Evolutionary conservation across 2,888 invertebrate species (phyloP), one percentile per base, ranked within the genome.

Genomic region (Listrodromus nycthemerus): DNA sequence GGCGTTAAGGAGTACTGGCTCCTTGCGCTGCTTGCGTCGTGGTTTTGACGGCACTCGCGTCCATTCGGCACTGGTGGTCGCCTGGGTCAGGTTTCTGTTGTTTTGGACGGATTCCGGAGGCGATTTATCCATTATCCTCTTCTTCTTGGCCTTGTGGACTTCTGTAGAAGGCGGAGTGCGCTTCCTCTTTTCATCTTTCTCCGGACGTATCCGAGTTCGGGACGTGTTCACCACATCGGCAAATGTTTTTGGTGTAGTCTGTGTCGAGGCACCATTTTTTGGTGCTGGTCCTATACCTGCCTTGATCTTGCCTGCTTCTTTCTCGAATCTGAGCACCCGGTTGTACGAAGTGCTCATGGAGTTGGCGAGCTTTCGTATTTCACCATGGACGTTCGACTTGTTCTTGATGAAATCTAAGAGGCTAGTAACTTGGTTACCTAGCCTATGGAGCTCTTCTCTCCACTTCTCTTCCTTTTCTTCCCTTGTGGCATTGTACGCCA

Each of bases 1-100:
- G 10, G 79, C 79, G 24, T 82, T 48, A 6, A 80, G 83, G 8
- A 50, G 41, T 37, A 16, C 52, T 3, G n/a, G 33, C 45, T 33
- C 37, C 10, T 24, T 67, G 3, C 19, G 33, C 52, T 3, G 10
- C 52, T 55, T 55, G 6, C 52, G 33, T 66, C 10, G 10, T 7
- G 7, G 37, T 37, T 21, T 37, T 19, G 65, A 7, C 19, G n/a
- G 41, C 4, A 30, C 19, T 41, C 8, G 65, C 21, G 41, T n/a
- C 41, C n/a, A 21, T 21, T n/a, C 10, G 10, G 10, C 10, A 1
- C 41, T 41, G 10, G 41, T 41, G 41, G 41, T 8, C 41, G 1
- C 41, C 41, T 41, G 41, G 41, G 10, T 41, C 41, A 41, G 41
- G 41, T 41, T 41, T 41, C 10, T 10, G 41, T 41, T 41, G 41